Evolutionary conservation across 2,113 vertebrate species (phyloP).

Genomic region (Mustelus asterias): DNA sequence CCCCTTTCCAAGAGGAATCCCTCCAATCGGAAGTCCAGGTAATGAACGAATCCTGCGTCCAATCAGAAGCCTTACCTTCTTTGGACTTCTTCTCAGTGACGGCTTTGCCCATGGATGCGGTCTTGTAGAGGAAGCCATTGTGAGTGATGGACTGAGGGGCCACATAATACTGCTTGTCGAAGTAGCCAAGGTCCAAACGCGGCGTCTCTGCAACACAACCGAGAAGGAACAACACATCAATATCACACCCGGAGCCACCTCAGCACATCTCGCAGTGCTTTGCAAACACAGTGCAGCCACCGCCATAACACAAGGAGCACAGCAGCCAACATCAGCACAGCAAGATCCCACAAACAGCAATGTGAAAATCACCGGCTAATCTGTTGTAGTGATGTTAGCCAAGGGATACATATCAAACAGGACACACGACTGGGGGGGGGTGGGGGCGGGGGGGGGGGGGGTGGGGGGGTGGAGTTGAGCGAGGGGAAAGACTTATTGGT

Average conservation of each 20-base stretch:
- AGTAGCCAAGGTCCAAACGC: constrained; percentile 53
- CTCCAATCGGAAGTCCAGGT: neutral
- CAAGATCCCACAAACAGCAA: neutral
- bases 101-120: constrained; percentile 71
- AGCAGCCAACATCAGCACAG: neutral
- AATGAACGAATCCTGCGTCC: neutral
- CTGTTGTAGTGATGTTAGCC: neutral
- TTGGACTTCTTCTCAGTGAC: constrained; percentile 68
- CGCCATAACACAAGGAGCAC: neutral
- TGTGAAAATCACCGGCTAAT: neutral
- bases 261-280: neutral
- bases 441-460: no score
- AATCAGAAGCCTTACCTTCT: constrained; percentile 64
- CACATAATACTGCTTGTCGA: constrained; percentile 63
- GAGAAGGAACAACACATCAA: neutral
- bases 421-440: no score
- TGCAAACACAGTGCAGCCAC: neutral
- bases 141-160: constrained; percentile 66
- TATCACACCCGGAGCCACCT: neutral
- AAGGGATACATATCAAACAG: no score
- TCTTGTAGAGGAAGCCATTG: constrained; percentile 87
- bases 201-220: constrained; percentile 61
- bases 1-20: neutral
- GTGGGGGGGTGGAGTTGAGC: no score
- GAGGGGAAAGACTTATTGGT: no score